Evolutionary conservation across 1,140 invertebrate species (phyloP), one percentile per base, ranked within the genome.

Genomic region (Pogonomyrmex barbatus): DNA sequence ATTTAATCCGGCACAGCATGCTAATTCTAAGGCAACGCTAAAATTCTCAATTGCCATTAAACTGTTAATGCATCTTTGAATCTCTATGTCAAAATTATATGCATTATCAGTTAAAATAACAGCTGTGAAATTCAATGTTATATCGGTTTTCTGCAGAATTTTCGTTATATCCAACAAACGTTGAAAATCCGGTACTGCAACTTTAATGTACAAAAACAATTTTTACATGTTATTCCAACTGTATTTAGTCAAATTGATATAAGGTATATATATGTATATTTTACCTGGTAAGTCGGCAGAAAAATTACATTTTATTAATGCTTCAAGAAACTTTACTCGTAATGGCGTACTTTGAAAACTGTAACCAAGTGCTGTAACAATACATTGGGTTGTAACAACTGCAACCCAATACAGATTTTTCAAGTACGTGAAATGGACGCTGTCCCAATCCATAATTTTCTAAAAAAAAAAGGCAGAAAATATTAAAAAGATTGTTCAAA

Each of bases 271-370:
- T 9, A 60, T 4, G 33, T 2, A 62, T 33, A 65, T 88, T 90
- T 90, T 93, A 96, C 96, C 95, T 82, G 93, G 92, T 76, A 96
- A 95, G 89, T 96, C 95, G 79, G 95, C 94, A 50, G 94, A 94
- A 89, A 96, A 96, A 45, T 96, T 92, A 24, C 92, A 94, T 6
- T 94, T 93, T 56, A 95, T 93, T 33, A 97, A 86, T 68, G 94
- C 93, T 85, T 94, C 93, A 10, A 97, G 90, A 88, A 96, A 96
- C 87, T 96, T 94, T 52, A 95, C 95, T 91, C 96, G 96, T 87
- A 96, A 95, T 54, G 93, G 95, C 3, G 95, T 94, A 70, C 96
- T 96, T 56, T 93, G 94, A 78, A 96, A 96, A 67, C 94, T 94
- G 76, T 95, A 93, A 50, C 94, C 95, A 2, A 97, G 91, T 0